phyloP scores from a whole-genome alignment of 2,888 invertebrate species.

The Euspilapteryx auroguttella region DNA sequence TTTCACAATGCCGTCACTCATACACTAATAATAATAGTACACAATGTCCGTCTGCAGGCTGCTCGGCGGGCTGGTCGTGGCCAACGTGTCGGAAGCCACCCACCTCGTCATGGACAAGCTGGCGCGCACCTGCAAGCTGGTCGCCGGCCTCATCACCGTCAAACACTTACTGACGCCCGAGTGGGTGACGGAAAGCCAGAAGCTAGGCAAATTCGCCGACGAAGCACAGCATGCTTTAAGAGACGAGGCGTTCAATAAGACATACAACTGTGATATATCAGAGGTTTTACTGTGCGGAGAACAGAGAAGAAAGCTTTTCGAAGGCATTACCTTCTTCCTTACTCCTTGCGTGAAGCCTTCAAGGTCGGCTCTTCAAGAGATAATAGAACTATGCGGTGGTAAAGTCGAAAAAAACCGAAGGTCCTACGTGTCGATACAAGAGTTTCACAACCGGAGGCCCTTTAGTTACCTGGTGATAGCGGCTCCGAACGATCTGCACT shows the following conservation, averaged over 20 bases:
- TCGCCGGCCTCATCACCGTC: conserved; percentile 81
- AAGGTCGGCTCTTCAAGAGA: conserved; percentile 69
- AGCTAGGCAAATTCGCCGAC: conserved; percentile 80
- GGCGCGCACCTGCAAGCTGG: conserved; percentile 81
- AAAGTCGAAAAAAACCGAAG: conserved; percentile 79
- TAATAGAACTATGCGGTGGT: conserved; percentile 90
- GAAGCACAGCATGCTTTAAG: conserved; percentile 74
- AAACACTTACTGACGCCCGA: conserved; percentile 78
- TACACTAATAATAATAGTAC: too few species aligned
- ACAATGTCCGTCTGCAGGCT: conserved; percentile 59
- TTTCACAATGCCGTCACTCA: too few species aligned
- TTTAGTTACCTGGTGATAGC: conserved; percentile 84
- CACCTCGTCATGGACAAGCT: conserved; percentile 86
- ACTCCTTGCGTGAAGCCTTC: conserved; percentile 90
- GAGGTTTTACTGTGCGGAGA: conserved; percentile 72
- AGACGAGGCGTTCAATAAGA: conserved; percentile 78
- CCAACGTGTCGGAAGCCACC: conserved; percentile 77
- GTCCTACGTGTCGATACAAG: conserved; percentile 73
- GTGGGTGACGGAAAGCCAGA: conserved; percentile 84
- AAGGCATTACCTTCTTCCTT: conserved; percentile 85
- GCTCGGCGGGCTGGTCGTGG: conserved; percentile 81
- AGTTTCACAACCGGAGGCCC: conserved; percentile 67
- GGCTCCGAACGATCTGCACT: conserved; percentile 83
- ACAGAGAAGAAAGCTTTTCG: conserved; percentile 72
- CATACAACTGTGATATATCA: conserved; percentile 77